These are phyloP conservation scores for Malachius bipustulatus DNA, from an alignment of 2,888 invertebrate genomes.

Conservation along the genomic window DNA sequence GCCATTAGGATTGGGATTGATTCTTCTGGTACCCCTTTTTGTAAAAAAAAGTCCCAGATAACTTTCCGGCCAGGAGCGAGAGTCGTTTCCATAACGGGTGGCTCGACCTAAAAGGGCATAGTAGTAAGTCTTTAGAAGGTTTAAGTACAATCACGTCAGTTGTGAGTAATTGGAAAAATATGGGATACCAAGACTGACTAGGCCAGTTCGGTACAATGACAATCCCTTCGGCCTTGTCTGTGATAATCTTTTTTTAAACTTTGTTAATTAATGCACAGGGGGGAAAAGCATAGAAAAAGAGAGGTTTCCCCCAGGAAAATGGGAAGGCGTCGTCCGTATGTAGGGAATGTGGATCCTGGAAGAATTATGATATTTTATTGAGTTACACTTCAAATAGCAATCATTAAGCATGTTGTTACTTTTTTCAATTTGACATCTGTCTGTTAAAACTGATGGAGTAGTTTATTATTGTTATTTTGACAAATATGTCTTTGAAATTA, in stretches of 20 bases:
- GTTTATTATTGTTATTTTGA: too few relatives aligned
- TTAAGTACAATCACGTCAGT: conserved; percentile 14
- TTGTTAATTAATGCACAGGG: conserved; percentile 21
- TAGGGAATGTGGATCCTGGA: too few relatives aligned
- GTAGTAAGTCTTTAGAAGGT: conserved; percentile 15
- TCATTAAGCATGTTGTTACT: too few relatives aligned
- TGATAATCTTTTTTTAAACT: conserved; percentile 20
- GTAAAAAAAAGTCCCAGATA: conserved; percentile 16
- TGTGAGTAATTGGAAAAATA: too few relatives aligned
- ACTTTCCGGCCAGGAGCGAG: conserved; percentile 19
- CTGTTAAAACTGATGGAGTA: too few relatives aligned
- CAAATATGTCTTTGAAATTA: too few relatives aligned
- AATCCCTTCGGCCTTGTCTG: conserved; percentile 20
- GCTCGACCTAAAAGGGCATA: conserved; percentile 16
- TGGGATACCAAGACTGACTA: conserved; percentile 22
- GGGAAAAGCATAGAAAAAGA: conserved; percentile 24
- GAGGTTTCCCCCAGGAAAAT: too few relatives aligned
- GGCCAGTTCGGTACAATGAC: conserved; percentile 22
- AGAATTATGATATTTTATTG: too few relatives aligned
- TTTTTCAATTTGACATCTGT: too few relatives aligned
- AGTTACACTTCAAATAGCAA: too few relatives aligned
- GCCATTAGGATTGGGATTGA: conserved; percentile 14
- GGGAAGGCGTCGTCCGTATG: too few relatives aligned
- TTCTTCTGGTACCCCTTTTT: conserved; percentile 10
- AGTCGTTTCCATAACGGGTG: conserved; percentile 17